Percentiles rank a stretch among this genome's conserved stretches.
Evolutionary conservation across 1,140 invertebrate species (phyloP).

Genomic region (Daktulosphaira vitifoliae): DNA sequence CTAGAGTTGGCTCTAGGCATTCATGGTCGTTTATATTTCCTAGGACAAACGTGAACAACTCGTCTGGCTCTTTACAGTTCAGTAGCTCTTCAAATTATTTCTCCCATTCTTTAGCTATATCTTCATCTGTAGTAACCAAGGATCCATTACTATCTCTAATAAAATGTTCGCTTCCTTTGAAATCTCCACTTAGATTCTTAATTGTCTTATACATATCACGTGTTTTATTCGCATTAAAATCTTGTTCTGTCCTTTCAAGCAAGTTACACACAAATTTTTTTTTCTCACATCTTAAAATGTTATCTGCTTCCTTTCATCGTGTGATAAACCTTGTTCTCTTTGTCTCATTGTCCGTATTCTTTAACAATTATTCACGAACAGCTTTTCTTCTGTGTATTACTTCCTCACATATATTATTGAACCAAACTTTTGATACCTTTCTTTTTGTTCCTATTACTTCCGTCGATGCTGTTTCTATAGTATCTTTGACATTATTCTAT

Average conservation of each 20-base stretch:
- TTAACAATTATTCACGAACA: background rate
- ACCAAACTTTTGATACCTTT: slow-evolving; percentile 34
- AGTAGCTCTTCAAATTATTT: slow-evolving; percentile 35
- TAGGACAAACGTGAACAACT: background rate
- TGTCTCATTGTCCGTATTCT: slow-evolving; percentile 14
- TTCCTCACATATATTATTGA: slow-evolving; percentile 34
- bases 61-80: slow-evolving; percentile 18
- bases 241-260: slow-evolving; percentile 30
- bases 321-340: slow-evolving; percentile 4
- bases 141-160: slow-evolving; percentile 30
- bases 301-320: slow-evolving; percentile 19
- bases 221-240: slow-evolving; percentile 1
- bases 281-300: slow-evolving; percentile 35
- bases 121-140: slow-evolving; percentile 14
- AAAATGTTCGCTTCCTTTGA: slow-evolving; percentile 26
- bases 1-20: slow-evolving; percentile 5
- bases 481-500: background rate
- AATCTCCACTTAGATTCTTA: slow-evolving; percentile 29
- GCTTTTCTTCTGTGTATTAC: slow-evolving; percentile 26
- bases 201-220: slow-evolving; percentile 16
- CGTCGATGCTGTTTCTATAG: background rate
- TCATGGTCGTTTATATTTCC: background rate
- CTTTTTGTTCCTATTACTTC: slow-evolving; percentile 1
- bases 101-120: slow-evolving; percentile 17
- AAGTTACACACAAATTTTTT: slow-evolving; percentile 12